Percentiles rank a stretch among this genome's conserved stretches.
Evolutionary conservation across 2,888 invertebrate species (phyloP).

Genomic region (Hecatera dysodea): DNA sequence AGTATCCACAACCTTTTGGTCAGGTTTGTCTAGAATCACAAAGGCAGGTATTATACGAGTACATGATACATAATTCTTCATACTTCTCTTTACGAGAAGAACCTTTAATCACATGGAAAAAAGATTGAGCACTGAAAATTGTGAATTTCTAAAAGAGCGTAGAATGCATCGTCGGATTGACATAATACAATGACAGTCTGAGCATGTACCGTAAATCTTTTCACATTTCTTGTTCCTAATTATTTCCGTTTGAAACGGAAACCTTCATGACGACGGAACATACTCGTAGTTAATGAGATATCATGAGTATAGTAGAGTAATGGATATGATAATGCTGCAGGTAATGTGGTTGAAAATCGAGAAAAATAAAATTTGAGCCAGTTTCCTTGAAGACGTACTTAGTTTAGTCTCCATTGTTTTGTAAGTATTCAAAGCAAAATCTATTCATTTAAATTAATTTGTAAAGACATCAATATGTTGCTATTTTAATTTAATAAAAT

Average conservation of each 20-base stretch:
- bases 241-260: conserved; percentile 57
- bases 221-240: conserved; percentile 49
- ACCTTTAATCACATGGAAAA: neutral
- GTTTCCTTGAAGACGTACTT: neutral
- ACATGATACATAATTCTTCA: neutral
- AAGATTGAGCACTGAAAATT: neutral
- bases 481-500: neutral
- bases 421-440: neutral
- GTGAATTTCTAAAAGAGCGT: neutral
- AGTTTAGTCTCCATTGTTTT: neutral
- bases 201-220: conserved; percentile 35
- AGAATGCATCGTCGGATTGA: conserved; percentile 11
- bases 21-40: neutral
- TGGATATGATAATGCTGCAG: neutral
- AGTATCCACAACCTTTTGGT: neutral
- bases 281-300: conserved; percentile 53
- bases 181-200: conserved; percentile 25
- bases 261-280: conserved; percentile 38
- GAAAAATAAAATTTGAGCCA: neutral
- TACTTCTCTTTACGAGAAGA: conserved; percentile 6
- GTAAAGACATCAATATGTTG: neutral
- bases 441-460: neutral
- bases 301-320: conserved; percentile 20
- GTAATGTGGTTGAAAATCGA: neutral
- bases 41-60: neutral